phyloP scores from a whole-genome alignment of 2,113 vertebrate species.

The Scalopus aquaticus region DNA sequence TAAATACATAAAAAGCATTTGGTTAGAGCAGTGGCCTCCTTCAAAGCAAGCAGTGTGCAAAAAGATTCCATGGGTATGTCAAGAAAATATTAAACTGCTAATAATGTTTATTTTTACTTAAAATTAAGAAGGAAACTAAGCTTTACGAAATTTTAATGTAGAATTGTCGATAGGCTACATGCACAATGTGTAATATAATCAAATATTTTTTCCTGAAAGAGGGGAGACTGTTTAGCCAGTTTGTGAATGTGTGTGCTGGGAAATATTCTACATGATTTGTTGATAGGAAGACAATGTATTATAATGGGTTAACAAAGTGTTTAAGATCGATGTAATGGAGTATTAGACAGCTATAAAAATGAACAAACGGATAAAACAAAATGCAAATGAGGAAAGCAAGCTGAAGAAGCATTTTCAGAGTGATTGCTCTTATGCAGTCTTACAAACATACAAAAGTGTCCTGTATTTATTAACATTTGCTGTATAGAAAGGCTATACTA shows the following conservation, averaged over 20 bases:
- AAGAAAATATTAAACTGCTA: not conserved
- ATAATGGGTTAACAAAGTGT: not conserved
- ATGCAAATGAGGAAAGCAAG: not conserved
- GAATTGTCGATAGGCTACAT: not conserved
- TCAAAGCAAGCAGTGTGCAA: not conserved
- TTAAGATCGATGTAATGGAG: constrained; percentile 6
- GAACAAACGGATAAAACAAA: constrained; percentile 21
- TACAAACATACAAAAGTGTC: not conserved
- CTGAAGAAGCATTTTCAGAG: not conserved
- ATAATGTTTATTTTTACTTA: constrained; percentile 13
- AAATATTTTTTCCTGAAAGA: not conserved
- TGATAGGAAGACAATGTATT: not conserved
- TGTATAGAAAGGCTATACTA: not conserved
- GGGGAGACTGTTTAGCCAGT: not conserved
- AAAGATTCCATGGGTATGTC: not conserved
- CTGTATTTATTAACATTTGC: not conserved
- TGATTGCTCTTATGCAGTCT: not conserved
- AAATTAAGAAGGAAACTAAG: constrained; percentile 24
- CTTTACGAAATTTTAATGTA: not conserved
- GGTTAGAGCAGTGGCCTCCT: not conserved
- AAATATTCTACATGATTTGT: constrained; percentile 10
- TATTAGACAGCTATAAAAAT: constrained; percentile 38
- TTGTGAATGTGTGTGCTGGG: not conserved
- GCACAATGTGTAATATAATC: not conserved
- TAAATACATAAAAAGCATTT: not conserved